Conservation (phyloP, 2,888 invertebrate genomes). For the Platycnemis pennipes region DNA sequence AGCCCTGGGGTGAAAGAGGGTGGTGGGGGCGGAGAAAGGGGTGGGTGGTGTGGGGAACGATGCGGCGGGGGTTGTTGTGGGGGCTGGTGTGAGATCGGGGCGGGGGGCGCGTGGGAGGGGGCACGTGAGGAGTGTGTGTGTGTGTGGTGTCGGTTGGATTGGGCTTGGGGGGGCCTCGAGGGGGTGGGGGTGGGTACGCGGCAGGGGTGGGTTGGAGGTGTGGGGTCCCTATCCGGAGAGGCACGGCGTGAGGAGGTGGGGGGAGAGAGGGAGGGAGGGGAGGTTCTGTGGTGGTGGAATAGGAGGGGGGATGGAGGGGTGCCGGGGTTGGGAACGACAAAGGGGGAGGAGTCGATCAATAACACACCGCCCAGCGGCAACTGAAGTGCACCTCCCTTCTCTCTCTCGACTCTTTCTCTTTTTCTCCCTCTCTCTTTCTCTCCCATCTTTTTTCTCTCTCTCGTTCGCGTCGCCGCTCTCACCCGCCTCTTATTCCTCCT, state of each 20-base stretch:
- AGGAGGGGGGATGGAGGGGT: background rate
- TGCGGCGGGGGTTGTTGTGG: background rate
- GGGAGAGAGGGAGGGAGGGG: background rate
- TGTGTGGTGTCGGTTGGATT: slow-evolving; percentile 45
- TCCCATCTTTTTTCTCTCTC: background rate
- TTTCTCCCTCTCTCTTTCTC: slow-evolving; percentile 21
- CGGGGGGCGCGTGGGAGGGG: background rate
- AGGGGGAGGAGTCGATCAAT: slow-evolving; percentile 67
- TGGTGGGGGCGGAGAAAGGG: background rate
- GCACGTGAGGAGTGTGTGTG: background rate
- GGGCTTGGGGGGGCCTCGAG: background rate
- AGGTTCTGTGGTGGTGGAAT: background rate
- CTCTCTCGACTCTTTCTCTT: background rate
- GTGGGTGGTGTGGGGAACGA: background rate
- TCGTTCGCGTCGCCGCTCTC: background rate
- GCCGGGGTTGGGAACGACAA: background rate
- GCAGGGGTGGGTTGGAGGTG: background rate
- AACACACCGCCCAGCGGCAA: slow-evolving; percentile 67
- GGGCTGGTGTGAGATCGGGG: background rate
- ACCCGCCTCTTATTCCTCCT: background rate
- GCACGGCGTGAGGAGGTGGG: background rate
- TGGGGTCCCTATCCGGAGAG: slow-evolving; percentile 9
- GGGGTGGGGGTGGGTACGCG: background rate
- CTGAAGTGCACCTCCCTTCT: slow-evolving; percentile 59
- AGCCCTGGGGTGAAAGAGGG: background rate